A percentile compares a stretch with the other conserved stretches of the same genome.
These are phyloP conservation scores for Cuculus canorus DNA, from an alignment of 2,797 vertebrate genomes.

Conservation along the genomic window DNA sequence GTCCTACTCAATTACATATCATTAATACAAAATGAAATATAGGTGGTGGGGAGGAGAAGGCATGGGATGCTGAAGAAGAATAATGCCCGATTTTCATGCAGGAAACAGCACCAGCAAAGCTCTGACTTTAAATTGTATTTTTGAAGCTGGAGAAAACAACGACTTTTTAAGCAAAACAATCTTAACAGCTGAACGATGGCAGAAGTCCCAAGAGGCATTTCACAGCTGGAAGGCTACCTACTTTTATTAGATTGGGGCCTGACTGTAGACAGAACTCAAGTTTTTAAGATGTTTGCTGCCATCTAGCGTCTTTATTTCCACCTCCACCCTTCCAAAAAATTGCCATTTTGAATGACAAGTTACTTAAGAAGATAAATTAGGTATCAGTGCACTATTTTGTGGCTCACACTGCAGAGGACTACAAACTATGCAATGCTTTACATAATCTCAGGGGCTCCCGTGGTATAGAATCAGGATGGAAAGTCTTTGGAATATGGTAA, in stretches of 20 bases:
- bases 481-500: not conserved
- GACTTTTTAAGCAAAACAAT: not conserved
- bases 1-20: not conserved
- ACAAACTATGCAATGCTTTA: not conserved
- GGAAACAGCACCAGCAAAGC: not conserved
- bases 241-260: accelerated
- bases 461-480: not conserved
- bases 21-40: not conserved
- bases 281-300: constrained; percentile 77
- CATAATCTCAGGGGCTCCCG: not conserved
- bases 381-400: not conserved
- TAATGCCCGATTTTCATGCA: not conserved
- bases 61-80: not conserved
- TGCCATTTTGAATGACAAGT: accelerated
- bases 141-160: not conserved
- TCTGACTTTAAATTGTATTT: not conserved
- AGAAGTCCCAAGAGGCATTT: not conserved
- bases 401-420: not conserved
- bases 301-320: constrained; percentile 64
- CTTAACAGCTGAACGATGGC: not conserved
- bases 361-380: not conserved
- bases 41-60: accelerated
- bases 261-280: not conserved
- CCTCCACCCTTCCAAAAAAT: not conserved
- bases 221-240: not conserved